These are phyloP conservation scores for Drosophila meridionalis DNA, from an alignment of 2,888 invertebrate species.

Conservation along the genomic window DNA sequence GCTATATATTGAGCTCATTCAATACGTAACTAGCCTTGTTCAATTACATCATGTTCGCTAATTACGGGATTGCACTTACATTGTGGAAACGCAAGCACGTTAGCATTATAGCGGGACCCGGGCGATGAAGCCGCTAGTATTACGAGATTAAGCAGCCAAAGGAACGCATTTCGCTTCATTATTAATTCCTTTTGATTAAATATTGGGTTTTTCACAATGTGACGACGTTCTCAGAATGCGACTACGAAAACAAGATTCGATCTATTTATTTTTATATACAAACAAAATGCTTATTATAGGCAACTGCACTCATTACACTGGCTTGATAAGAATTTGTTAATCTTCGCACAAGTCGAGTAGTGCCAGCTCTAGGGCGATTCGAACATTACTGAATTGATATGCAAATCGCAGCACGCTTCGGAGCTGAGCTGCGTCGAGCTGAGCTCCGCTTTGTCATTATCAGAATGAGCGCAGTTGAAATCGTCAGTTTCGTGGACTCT, in stretches of 20 bases:
- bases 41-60: background rate
- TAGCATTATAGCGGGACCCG: slow-evolving; percentile 9
- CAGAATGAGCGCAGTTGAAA: slow-evolving; percentile 30
- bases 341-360: slow-evolving; percentile 10
- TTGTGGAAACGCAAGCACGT: slow-evolving; percentile 33
- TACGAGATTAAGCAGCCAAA: slow-evolving; percentile 40
- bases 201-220: slow-evolving; percentile 20
- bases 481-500: background rate
- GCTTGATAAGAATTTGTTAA: slow-evolving; percentile 59
- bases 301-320: slow-evolving; percentile 46
- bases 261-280: slow-evolving; percentile 9
- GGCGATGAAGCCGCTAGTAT: slow-evolving; percentile 24
- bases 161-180: slow-evolving; percentile 45
- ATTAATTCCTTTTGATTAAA: slow-evolving; percentile 33
- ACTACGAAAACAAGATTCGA: slow-evolving; percentile 26
- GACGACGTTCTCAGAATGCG: slow-evolving; percentile 30
- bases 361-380: slow-evolving; percentile 38
- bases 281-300: slow-evolving; percentile 21
- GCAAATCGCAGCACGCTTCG: slow-evolving; percentile 28
- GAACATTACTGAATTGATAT: slow-evolving; percentile 49
- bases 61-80: slow-evolving; percentile 50
- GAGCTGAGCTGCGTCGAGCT: slow-evolving; percentile 44
- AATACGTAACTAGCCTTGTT: background rate
- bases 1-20: background rate
- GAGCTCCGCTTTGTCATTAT: slow-evolving; percentile 51